Evolutionary conservation across 2,113 vertebrate genomes (phyloP), one percentile per base, ranked within the genome.

Genomic region (Scolopax mira): DNA sequence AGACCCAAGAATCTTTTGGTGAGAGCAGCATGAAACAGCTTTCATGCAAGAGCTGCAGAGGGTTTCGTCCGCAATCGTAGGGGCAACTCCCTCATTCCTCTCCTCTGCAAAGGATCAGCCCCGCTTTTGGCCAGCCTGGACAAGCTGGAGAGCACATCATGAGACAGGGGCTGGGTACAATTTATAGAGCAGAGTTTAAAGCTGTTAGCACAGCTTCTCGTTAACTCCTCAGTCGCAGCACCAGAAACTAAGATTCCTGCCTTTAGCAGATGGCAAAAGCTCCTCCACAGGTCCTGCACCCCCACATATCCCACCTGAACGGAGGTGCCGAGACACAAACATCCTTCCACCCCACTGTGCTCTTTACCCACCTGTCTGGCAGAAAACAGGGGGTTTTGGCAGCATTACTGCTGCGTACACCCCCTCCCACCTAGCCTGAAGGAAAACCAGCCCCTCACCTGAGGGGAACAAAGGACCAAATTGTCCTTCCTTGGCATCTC

Each of bases 371-470:
- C 0, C 2, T 1, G 12, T 42, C 66, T 75, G 66, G 62, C 81
- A 85, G 71, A 71, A 73, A 39, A 41, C 23, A 10, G 69, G 0
- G 41, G 12, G 11, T 11, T 78, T 73, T 74, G 84, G 83, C 67
- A 88, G 55, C 2, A 16, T 57, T 87, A 17, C 42, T 9, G 27
- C 65, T 27, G 19, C 0, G 0, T 13, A 44, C 10, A 0, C 18
- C 73, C 5, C 1, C 31, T 27, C 46, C n/a, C 51, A 73, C 49
- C 15, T 6, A 25, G 48, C 70, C 82, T 5, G 0, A 66, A 74
- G 80, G 65, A 71, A 90, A 79, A 41, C 31, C 86, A 86, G 46
- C 44, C 35, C 57, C 88, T 85, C 89, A 96, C 93, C 93, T 91
- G 91, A 61, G 65, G 10, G 57, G 57, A 91, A 91, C 93, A 95